Conservation (phyloP, 2,888 invertebrate genomes). For the Leucophora obtusa region DNA sequence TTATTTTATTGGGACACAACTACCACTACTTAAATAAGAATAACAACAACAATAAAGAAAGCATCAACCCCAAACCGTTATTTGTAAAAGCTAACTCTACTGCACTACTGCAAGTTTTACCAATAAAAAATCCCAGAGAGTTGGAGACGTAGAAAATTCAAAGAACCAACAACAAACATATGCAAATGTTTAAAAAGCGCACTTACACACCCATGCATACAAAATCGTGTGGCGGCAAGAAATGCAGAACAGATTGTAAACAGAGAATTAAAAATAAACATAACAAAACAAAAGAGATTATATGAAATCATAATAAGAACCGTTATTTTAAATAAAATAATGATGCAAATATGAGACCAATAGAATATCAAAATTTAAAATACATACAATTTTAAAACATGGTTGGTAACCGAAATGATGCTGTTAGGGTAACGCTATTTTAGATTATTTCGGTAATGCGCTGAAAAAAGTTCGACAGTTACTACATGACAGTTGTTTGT, state of each 20-base stretch:
- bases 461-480: too few relatives aligned
- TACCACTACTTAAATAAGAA: neutral
- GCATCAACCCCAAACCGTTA: constrained; percentile 39
- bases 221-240: constrained; percentile 34
- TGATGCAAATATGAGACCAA: too few relatives aligned
- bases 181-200: constrained; percentile 13
- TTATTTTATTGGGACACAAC: constrained; percentile 48
- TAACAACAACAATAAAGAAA: constrained; percentile 13
- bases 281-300: constrained; percentile 4
- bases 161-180: constrained; percentile 2
- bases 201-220: constrained; percentile 23
- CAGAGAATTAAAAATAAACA: constrained; percentile 38
- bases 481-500: too few relatives aligned
- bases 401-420: too few relatives aligned
- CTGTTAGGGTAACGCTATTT: too few relatives aligned
- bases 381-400: too few relatives aligned
- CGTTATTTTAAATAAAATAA: too few relatives aligned
- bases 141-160: constrained; percentile 22
- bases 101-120: constrained; percentile 60
- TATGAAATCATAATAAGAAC: neutral
- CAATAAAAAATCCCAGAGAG: constrained; percentile 34
- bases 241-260: constrained; percentile 55
- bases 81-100: constrained; percentile 43
- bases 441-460: too few relatives aligned
- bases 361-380: too few relatives aligned